Base-by-base conservation (phyloP, 2,113 vertebrate genomes). In the Scytalopus superciliaris region DNA sequence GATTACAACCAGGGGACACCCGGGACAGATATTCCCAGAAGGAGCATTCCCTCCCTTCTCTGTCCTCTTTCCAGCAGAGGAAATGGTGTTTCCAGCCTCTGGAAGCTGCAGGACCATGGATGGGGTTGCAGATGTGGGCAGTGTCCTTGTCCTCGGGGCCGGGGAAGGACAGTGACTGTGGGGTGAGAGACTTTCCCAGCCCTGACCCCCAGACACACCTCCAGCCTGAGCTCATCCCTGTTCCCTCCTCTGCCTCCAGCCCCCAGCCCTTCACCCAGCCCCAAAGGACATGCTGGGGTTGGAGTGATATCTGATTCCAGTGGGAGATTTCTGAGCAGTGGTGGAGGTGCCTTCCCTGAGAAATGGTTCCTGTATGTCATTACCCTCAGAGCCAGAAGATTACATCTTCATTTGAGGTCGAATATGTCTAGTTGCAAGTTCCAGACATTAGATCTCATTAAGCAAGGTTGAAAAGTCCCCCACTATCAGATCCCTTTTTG, bases 401-500 rank as follows among this genome's bases (percentile, higher is more conserved):
- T 96, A 90, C 92, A 95, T 96, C 96, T 96, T 35, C 19, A 67
- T 67, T 90, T 89, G 67, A 86, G 92, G 91, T 95, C 12, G 27
- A 94, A 84, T 92, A 90, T 39, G 80, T 95, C 92, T 97, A 24
- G 50, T 93, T 96, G 90, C 94, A 70, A 95, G 96, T 96, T 96
- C 94, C 94, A 97, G 72, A 78, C 94, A 84, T 95, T 92, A 92
- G 83, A 91, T 93, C 91, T 97, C 93, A 91, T 95, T 95, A 97
- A 87, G 30, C 73, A 60, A 92, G 93, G 86, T 78, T 95, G 89
- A 97, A 95, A 96, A 96, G 94, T 93, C 90, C 95, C 91, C 84
- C 80, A 52, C 86, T 93, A 96, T 97, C 94, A 97, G 96, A 96
- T 96, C 60, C 83, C 69, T 89, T 94, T 96, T 97, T 96, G 95